A percentile compares a stretch with the other conserved stretches of the same genome.
Conservation (phyloP, 1,140 invertebrate genomes). For the Pseudomyrmex flavicornis region DNA sequence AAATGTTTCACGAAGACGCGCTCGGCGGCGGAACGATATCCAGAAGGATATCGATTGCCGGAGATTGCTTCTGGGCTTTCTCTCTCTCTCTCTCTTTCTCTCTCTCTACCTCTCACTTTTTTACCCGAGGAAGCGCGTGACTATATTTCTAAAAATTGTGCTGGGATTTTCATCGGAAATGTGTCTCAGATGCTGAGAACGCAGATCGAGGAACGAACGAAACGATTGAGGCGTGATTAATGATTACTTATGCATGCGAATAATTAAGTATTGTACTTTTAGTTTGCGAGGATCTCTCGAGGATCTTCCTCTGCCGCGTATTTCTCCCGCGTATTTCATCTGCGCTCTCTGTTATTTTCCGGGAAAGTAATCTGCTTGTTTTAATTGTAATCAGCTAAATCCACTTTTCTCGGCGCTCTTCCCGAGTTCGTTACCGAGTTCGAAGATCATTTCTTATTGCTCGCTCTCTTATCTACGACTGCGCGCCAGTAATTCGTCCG, state of each 20-base stretch:
- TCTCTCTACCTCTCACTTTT: background rate
- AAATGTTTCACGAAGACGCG: conserved; percentile 50
- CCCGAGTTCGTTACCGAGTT: conserved; percentile 1
- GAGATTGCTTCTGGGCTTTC: conserved; percentile 27
- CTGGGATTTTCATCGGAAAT: background rate
- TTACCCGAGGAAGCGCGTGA: conserved; percentile 36
- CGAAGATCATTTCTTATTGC: conserved; percentile 3
- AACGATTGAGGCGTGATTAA: too few relatives aligned
- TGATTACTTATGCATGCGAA: too few relatives aligned
- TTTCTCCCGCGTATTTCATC: background rate
- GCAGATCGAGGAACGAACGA: too few relatives aligned
- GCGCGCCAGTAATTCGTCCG: background rate
- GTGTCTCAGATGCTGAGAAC: background rate
- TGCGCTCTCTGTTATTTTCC: background rate
- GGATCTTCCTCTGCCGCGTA: background rate
- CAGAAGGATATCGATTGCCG: conserved; percentile 52
- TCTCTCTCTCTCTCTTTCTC: too few relatives aligned
- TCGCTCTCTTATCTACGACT: background rate
- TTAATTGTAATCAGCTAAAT: conserved; percentile 18
- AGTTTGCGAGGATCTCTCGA: background rate
- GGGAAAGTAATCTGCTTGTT: conserved; percentile 24
- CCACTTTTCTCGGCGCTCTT: conserved; percentile 11
- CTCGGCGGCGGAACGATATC: conserved; percentile 21
- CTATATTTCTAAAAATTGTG: conserved; percentile 10
- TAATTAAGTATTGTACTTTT: background rate